Evolutionary conservation across 2,797 vertebrate species (phyloP), one percentile per base, ranked within the genome.

Genomic region (Lepus townsendii): DNA sequence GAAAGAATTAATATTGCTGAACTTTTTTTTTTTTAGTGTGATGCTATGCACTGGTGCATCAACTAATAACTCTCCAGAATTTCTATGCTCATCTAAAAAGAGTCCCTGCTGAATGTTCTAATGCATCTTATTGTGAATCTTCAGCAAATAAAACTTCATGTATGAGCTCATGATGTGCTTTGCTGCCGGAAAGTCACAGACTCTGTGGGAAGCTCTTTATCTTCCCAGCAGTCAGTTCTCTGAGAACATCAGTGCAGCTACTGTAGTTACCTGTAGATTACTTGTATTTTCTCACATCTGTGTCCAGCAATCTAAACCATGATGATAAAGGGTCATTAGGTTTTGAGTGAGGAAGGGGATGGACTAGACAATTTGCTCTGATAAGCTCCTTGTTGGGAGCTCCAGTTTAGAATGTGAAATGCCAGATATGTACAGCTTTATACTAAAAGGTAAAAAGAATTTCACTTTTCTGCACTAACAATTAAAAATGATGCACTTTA

Each of bases 171-270:
- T 99, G 99, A 99, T 99, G 99, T 98, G 99, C 99, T 99, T 99
- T 99, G 98, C 99, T 98, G 98, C 98, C 98, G 98, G 98, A 99
- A 99, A 99, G 99, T 99, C 99, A 98, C 98, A 98, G 98, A 98
- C 99, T 98, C 99, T 99, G 99, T 99, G 98, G 99, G 99, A 99
- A 98, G 98, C 99, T 99, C 99, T 99, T 99, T 99, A 99, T 99
- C 99, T 98, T 99, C 99, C 98, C 99, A 99, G 99, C 99, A 99
- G 99, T 99, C 98, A 98, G 98, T 99, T 99, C 98, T 99, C 99
- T 98, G 99, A 99, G 99, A 98, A 99, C 99, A 99, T 99, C 98
- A 99, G 99, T 99, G 98, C 98, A 99, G 99, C 99, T 98, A 98
- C 98, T 98, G 98, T 98, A 98, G 98, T 99, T 99, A 98, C 98